Conservation (phyloP, 2,797 vertebrate genomes). For the Sebastes variabilis region DNA sequence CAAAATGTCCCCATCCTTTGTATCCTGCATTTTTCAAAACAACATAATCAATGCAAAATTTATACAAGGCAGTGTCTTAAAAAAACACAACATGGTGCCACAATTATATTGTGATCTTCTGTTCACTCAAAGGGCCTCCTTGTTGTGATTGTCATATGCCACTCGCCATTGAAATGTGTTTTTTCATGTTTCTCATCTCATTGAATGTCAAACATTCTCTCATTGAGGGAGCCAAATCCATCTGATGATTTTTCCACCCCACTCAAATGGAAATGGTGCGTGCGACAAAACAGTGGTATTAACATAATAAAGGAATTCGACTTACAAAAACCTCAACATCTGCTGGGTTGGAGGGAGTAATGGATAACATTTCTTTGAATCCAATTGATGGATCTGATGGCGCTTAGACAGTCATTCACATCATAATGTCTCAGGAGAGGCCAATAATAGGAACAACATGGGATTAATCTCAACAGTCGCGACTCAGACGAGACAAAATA, state of each 20-base stretch:
- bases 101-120: conserved; percentile 72
- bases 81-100: conserved; percentile 60
- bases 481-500: conserved; percentile 74
- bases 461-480: conserved; percentile 78
- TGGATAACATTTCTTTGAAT: conserved; percentile 84
- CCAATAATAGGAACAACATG: conserved; percentile 81
- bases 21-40: conserved; percentile 55
- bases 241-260: conserved; percentile 79
- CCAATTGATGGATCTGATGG: conserved; percentile 83
- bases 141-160: conserved; percentile 83
- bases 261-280: conserved; percentile 81
- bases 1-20: conserved; percentile 47
- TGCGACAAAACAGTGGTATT: conserved; percentile 80
- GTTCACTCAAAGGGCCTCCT: conserved; percentile 65
- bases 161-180: conserved; percentile 75
- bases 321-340: conserved; percentile 83
- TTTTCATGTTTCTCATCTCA: conserved; percentile 75
- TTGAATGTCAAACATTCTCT: conserved; percentile 81
- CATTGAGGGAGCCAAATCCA: conserved; percentile 78
- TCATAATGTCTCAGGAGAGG: conserved; percentile 81
- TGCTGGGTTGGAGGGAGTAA: conserved; percentile 78
- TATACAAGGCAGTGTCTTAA: conserved; percentile 68
- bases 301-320: conserved; percentile 84
- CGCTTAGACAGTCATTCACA: conserved; percentile 80
- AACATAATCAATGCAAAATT: conserved; percentile 69